Conservation (phyloP, 2,888 invertebrate genomes). For the Deilephila elpenor region DNA sequence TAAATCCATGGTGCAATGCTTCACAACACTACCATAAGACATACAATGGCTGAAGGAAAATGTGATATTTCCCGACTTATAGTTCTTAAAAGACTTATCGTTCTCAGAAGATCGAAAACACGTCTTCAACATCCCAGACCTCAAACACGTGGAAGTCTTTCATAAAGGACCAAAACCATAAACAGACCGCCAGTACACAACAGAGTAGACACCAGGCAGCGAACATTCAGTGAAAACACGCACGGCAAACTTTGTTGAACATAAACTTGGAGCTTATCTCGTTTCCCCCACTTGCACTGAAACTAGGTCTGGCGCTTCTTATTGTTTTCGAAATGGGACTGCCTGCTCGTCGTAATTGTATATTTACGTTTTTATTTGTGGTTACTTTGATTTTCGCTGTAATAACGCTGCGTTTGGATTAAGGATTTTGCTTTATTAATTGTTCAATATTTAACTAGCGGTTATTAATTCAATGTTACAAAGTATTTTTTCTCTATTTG, state of each 20-base stretch:
- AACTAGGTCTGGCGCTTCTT: slow-evolving; percentile 22
- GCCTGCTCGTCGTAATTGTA: background rate
- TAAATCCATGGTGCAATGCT: too few species aligned
- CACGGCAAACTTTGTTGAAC: slow-evolving; percentile 27
- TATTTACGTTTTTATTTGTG: background rate
- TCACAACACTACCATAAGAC: too few species aligned
- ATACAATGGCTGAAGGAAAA: too few species aligned
- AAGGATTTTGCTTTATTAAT: too few species aligned
- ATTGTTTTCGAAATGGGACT: slow-evolving; percentile 19
- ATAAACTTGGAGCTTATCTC: slow-evolving; percentile 44
- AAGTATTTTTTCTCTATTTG: too few species aligned
- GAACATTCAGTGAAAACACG: background rate
- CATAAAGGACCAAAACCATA: background rate
- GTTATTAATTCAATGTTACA: too few species aligned
- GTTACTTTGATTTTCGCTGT: background rate
- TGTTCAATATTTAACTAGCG: too few species aligned
- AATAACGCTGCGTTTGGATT: background rate
- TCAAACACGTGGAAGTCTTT: too few species aligned
- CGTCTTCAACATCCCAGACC: too few species aligned
- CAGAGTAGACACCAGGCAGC: background rate
- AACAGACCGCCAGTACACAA: background rate
- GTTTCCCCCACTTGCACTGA: slow-evolving; percentile 35
- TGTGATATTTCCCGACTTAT: too few species aligned
- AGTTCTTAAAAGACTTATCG: too few species aligned
- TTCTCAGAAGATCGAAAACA: too few species aligned